Evolutionary conservation across 2,888 invertebrate genomes (phyloP), one percentile per base, ranked within the genome.

Genomic region (Neoscelio sp.): DNA sequence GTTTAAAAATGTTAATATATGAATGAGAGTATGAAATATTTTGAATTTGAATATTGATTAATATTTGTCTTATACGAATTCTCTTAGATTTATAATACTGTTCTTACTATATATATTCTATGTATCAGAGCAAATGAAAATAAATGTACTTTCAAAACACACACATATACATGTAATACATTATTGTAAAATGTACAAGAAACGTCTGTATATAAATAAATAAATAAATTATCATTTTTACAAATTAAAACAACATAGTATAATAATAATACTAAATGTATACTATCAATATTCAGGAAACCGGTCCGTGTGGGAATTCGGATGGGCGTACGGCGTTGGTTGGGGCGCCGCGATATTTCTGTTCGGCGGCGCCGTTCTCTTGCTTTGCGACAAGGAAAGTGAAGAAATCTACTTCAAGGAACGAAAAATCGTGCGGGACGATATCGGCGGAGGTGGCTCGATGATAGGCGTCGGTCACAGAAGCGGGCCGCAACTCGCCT

Each of bases 371-470:
- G 97, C 98, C 2, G 95, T 99, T 76, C 92, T 99, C 83, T 93
- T 99, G 87, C 94, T 98, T 83, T 98, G 98, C 91, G 99, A 99
- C 93, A 99, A 98, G 92, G 98, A 99, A 92, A 97, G 97, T 87
- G 98, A 99, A 92, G 98, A 99, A 92, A 96, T 99, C 88, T 97
- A 98, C 92, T 98, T 97, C 93, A 98, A 98, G 92, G 98, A 99
- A 92, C 95, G 98, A 90, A 98, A 98, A 93, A 97, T 98, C 85
- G 94, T 94, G 71, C 93, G 93, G 83, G 93, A 93, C 82, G 91
- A 93, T 85, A 87, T 90, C 38, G 92, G 85, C 52, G 86, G 89
- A 4, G 89, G 89, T 13, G 87, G 87, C 70, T 88, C 90, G 70
- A 89, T 90, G 90, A 87, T 89, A 65, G 88, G 89, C 50, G 88